Evolutionary conservation across 1,140 invertebrate species (phyloP).

Genomic region (Idris sp.): DNA sequence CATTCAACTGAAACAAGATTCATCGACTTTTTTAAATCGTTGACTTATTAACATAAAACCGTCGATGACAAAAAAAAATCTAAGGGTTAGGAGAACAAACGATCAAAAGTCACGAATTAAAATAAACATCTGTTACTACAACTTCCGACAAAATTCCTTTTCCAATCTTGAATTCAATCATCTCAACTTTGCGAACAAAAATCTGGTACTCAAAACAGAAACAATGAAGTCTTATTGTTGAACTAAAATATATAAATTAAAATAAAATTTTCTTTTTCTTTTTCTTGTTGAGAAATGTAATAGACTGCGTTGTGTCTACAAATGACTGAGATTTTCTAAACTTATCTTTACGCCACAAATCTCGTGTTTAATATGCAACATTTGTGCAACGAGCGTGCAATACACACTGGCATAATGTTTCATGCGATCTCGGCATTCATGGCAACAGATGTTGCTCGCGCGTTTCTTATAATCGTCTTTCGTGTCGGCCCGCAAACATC

Average conservation of each 20-base stretch:
- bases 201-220: neutral
- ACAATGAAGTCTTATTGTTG: slow-evolving; percentile 4
- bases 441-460: slow-evolving; percentile 65
- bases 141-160: neutral
- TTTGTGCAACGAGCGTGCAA: slow-evolving; percentile 32
- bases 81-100: too few relatives aligned
- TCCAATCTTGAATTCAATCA: too few relatives aligned
- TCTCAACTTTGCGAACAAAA: too few relatives aligned
- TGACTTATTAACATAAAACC: slow-evolving; percentile 2
- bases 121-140: slow-evolving; percentile 9
- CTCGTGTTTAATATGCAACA: slow-evolving; percentile 49
- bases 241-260: too few relatives aligned
- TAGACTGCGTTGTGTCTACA: too few relatives aligned
- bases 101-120: neutral
- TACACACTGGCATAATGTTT: slow-evolving; percentile 49
- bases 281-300: slow-evolving; percentile 15
- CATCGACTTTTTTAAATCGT: neutral
- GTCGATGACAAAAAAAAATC: too few relatives aligned
- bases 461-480: slow-evolving; percentile 65
- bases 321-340: slow-evolving; percentile 24
- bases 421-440: slow-evolving; percentile 53
- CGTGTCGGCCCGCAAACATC: slow-evolving; percentile 33
- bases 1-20: slow-evolving; percentile 4
- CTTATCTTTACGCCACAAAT: slow-evolving; percentile 33
- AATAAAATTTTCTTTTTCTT: too few relatives aligned